A percentile compares a stretch with the other conserved stretches of the same genome.
These are phyloP conservation scores for Botrylloides violaceus DNA, from an alignment of 23 tunicate species.

Conservation along the genomic window DNA sequence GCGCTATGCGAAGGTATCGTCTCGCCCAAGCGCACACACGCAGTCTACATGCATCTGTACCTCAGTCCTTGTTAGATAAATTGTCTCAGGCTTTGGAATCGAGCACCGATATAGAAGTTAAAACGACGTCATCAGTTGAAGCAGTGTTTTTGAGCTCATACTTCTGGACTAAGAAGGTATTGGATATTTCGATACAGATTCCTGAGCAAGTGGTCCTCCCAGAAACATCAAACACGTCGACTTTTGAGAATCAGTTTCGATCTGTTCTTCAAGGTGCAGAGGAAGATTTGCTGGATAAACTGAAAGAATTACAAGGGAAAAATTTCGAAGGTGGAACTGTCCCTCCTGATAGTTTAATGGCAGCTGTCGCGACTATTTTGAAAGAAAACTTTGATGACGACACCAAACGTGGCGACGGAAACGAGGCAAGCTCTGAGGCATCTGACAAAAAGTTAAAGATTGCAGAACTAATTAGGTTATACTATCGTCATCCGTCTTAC, in stretches of 20 bases:
- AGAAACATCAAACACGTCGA: not conserved
- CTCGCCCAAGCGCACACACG: conserved; percentile 12
- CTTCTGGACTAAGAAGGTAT: not conserved
- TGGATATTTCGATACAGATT: not conserved
- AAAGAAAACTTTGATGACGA: not conserved
- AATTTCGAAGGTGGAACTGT: not conserved
- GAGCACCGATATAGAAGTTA: not conserved
- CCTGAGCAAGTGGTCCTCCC: conserved; percentile 18
- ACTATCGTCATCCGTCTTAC: conserved; percentile 21
- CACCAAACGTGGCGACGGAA: not conserved
- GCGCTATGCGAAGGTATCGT: conserved; percentile 16
- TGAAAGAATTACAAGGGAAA: not conserved
- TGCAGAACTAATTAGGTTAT: not conserved
- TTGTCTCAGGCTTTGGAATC: not conserved
- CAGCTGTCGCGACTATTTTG: conserved; percentile 7
- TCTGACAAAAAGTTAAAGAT: not conserved
- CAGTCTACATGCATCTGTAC: not conserved
- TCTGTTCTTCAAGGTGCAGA: not conserved
- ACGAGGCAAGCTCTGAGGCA: not conserved
- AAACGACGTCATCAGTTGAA: not conserved
- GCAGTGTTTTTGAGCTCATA: conserved; percentile 15
- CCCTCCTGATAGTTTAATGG: conserved; percentile 10
- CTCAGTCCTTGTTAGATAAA: conserved; percentile 1
- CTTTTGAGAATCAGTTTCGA: conserved; percentile 16
- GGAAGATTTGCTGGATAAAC: not conserved